Base-by-base conservation (phyloP, 1,140 invertebrate species). In the Probaryconus sp. region DNA sequence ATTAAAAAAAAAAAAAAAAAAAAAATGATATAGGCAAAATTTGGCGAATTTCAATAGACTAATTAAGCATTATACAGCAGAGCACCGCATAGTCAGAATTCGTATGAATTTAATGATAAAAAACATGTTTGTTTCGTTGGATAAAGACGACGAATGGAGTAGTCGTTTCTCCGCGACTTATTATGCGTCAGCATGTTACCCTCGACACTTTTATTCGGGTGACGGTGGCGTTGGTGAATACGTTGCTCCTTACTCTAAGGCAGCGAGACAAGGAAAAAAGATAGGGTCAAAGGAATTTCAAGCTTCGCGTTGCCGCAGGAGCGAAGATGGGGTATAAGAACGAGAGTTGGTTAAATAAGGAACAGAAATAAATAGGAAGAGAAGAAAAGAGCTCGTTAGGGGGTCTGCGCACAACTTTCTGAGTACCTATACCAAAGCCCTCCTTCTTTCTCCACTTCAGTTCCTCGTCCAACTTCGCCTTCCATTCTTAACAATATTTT, bases 341-440 rank as follows among this genome's bases (percentile, higher is more conserved):
- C 35, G 55, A 73, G 77, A 81, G 81, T 79, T 83, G 81, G 84
- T 86, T 86, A 86, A 84, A 86, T 85, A 85, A 86, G 83, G 85
- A 86, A 82, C 81, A 85, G 83, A 83, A 85, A 86, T 85, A 85
- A 86, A 85, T 86, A 86, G 81, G 83, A 83, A 86, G 85, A 81
- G 81, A 86, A 86, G 85, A 86, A 86, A 86, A 79, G 84, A 86
- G 84, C 85, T 86, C 85, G 85, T 86, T 86, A 86, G 80, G 78
- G 82, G 83, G 81, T 85, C 85, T 85, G 79, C 79, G 69, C 67
- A 79, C 75, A 81, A 86, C 81, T 84, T 84, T 84, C 79, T 77
- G 83, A 84, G 83, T 81, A 81, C 83, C 79, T 77, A 70, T 68
- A 81, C 79, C 74, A 68, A 73, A 76, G 73, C 80, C 63, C 61